Percentiles rank a stretch among this genome's conserved stretches.
phyloP scores from a whole-genome alignment of 2,888 invertebrate species.

The Dromius quadrimaculatus region DNA sequence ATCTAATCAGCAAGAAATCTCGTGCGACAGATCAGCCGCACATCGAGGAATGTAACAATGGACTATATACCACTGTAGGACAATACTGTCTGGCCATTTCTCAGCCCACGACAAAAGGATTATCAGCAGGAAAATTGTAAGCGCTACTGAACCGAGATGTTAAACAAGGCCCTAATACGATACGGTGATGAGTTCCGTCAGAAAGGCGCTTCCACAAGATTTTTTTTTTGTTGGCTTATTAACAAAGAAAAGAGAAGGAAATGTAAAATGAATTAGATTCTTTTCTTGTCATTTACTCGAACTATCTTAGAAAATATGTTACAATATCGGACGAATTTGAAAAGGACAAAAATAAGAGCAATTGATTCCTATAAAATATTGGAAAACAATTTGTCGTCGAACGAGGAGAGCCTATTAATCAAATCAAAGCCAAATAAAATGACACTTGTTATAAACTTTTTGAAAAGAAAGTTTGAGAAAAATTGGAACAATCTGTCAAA shows the following conservation, averaged over 20 bases:
- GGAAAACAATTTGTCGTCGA: conserved; percentile 43
- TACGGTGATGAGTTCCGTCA: not conserved
- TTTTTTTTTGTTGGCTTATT: conserved; percentile 13
- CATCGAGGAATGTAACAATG: conserved; percentile 46
- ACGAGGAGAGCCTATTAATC: conserved; percentile 38
- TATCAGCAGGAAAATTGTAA: conserved; percentile 29
- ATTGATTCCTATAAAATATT: conserved; percentile 37
- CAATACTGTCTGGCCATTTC: conserved; percentile 45
- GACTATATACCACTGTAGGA: conserved; percentile 45
- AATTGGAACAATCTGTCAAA: conserved; percentile 18
- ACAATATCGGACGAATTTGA: conserved; percentile 24
- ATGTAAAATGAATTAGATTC: not conserved
- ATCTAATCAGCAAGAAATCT: conserved; percentile 49
- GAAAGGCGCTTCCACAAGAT: not conserved
- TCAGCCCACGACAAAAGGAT: conserved; percentile 42
- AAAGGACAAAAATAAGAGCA: conserved; percentile 35
- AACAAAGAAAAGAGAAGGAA: not conserved
- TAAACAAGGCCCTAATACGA: not conserved
- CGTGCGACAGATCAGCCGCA: conserved; percentile 39
- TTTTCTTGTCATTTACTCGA: not conserved
- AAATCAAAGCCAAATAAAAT: conserved; percentile 39
- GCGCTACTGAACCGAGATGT: conserved; percentile 2
- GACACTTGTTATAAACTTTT: conserved; percentile 42
- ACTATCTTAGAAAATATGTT: not conserved
- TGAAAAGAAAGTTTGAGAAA: conserved; percentile 19